Conservation (phyloP, 2,113 vertebrate genomes). For the Pachypanchax playfairii region DNA sequence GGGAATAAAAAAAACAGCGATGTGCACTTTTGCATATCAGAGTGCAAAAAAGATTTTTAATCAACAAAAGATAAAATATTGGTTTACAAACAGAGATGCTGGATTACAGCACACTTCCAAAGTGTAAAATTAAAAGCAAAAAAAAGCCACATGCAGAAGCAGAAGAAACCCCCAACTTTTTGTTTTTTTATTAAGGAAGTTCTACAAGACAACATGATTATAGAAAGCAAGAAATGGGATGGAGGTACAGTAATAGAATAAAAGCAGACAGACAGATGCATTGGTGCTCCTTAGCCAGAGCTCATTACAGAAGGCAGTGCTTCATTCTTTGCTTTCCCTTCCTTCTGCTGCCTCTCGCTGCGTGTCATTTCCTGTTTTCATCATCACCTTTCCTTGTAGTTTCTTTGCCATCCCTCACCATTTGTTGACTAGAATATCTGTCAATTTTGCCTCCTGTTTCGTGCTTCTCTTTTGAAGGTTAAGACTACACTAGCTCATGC, state of each 20-base stretch:
- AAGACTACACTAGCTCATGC: conserved; percentile 23
- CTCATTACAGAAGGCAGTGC: conserved; percentile 67
- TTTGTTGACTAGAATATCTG: conserved; percentile 31
- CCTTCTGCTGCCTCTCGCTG: conserved; percentile 17
- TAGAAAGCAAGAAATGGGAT: conserved; percentile 29
- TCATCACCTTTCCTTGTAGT: conserved; percentile 47
- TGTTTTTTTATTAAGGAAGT: conserved; percentile 12
- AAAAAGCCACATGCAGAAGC: conserved; percentile 18
- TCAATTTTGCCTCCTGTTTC: conserved; percentile 3
- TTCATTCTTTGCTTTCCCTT: conserved; percentile 30
- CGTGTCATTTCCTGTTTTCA: conserved; percentile 57
- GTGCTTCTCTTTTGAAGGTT: conserved; percentile 23
- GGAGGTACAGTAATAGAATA: conserved; percentile 47
- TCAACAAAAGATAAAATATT: conserved; percentile 10
- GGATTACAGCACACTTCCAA: conserved; percentile 25
- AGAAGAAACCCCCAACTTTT: conserved; percentile 8
- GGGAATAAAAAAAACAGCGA: conserved; percentile 11
- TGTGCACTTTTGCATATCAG: conserved; percentile 21
- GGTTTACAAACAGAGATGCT: conserved; percentile 21
- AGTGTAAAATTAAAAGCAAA: conserved; percentile 30
- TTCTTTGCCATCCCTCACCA: conserved; percentile 15
- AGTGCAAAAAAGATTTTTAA: conserved; percentile 32
- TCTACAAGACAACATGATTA: conserved; percentile 53
- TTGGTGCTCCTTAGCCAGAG: conserved; percentile 53
- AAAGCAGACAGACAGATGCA: conserved; percentile 51